Conservation (phyloP, 2,797 vertebrate genomes). For the Lates japonicus region DNA sequence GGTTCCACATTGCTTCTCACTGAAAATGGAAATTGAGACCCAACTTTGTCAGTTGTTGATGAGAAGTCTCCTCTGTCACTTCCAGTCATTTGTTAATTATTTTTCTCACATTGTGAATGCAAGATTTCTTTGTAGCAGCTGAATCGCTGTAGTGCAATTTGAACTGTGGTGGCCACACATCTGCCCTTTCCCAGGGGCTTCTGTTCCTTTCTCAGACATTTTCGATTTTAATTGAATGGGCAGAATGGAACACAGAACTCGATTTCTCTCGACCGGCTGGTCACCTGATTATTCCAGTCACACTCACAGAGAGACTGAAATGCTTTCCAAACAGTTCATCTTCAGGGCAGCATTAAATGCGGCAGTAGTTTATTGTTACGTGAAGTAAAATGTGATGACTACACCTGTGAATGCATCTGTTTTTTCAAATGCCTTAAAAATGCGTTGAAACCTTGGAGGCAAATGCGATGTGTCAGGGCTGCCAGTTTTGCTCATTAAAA, state of each 20-base stretch:
- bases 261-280: constrained; percentile 41
- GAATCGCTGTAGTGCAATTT: not conserved
- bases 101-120: not conserved
- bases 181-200: constrained; percentile 36
- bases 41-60: not conserved
- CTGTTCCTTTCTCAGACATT: constrained; percentile 21
- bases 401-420: constrained; percentile 55
- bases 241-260: constrained; percentile 48
- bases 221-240: constrained; percentile 56
- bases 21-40: not conserved
- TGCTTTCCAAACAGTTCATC: constrained; percentile 54
- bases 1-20: not conserved
- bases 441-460: constrained; percentile 21
- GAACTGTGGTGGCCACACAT: not conserved
- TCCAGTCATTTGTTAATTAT: not conserved
- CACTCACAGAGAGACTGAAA: constrained; percentile 41
- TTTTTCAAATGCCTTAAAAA: constrained; percentile 28
- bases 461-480: constrained; percentile 20
- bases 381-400: constrained; percentile 43
- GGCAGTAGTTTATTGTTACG: constrained; percentile 31
- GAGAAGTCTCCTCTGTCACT: not conserved
- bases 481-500: constrained; percentile 55
- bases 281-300: constrained; percentile 50
- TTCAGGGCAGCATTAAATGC: constrained; percentile 53
- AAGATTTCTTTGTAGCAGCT: constrained; percentile 1